These are phyloP conservation scores for Melanostigma gelatinosum DNA, from an alignment of 2,113 vertebrate species.

Conservation along the genomic window DNA sequence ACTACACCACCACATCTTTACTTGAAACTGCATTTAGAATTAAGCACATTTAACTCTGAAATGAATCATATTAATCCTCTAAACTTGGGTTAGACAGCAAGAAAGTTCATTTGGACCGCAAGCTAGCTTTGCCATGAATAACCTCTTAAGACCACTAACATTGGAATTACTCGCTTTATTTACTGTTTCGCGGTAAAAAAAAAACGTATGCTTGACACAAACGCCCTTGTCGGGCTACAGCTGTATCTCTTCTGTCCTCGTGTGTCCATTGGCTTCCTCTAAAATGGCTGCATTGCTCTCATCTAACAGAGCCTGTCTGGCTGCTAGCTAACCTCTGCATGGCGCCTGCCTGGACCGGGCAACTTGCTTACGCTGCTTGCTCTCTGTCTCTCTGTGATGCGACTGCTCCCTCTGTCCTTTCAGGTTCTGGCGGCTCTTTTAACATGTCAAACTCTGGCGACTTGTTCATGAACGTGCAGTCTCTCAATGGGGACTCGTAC, in stretches of 20 bases:
- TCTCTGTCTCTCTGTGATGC: slow-evolving; percentile 91
- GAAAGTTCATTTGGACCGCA: background rate
- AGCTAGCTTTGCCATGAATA: background rate
- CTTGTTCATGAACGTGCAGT: slow-evolving; percentile 99
- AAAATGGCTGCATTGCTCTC: slow-evolving; percentile 27
- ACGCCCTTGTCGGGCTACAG: background rate
- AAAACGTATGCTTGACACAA: background rate
- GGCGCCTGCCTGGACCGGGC: slow-evolving; percentile 44
- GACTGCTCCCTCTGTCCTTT: slow-evolving; percentile 96
- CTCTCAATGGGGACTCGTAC: slow-evolving; percentile 99
- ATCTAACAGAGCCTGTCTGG: slow-evolving; percentile 37
- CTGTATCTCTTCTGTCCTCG: slow-evolving; percentile 30
- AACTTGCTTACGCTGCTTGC: slow-evolving; percentile 61
- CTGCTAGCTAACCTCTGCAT: slow-evolving; percentile 71
- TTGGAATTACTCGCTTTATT: slow-evolving; percentile 3
- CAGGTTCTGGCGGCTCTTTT: slow-evolving; percentile 99
- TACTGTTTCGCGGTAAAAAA: background rate
- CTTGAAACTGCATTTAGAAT: background rate
- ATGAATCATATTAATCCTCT: background rate
- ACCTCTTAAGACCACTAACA: background rate
- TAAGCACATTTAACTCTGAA: background rate
- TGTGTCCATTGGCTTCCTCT: slow-evolving; percentile 18
- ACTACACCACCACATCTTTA: background rate
- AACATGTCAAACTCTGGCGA: slow-evolving; percentile 99
- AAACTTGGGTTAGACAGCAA: background rate